These are phyloP conservation scores for Palythoa grandiflora DNA, from an alignment of 92 coral and sea anemone species.

Conservation along the genomic window DNA sequence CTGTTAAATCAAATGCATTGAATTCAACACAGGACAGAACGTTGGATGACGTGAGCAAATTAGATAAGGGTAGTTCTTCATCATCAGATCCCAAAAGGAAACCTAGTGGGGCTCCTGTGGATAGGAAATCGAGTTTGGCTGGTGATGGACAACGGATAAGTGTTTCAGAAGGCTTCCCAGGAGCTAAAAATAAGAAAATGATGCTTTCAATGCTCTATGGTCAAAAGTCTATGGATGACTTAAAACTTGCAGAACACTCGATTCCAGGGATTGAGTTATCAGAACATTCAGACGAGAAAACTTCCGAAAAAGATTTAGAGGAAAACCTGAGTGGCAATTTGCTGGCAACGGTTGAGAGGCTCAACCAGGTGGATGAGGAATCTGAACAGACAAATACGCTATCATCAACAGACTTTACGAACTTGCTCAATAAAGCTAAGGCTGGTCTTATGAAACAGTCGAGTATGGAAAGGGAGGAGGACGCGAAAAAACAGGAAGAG, in stretches of 20 bases:
- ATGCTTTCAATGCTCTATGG: constrained; percentile 92
- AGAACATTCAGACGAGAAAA: constrained; percentile 46
- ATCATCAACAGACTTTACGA: constrained; percentile 77
- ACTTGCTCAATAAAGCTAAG: constrained; percentile 77
- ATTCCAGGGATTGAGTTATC: constrained; percentile 53
- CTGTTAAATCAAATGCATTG: constrained; percentile 13
- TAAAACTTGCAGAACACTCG: constrained; percentile 65
- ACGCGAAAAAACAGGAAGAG: constrained; percentile 72
- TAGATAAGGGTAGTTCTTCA: neutral
- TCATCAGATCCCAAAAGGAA: constrained; percentile 1
- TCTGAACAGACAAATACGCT: constrained; percentile 47
- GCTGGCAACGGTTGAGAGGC: constrained; percentile 72
- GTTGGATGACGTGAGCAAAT: neutral
- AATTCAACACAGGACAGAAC: constrained; percentile 33
- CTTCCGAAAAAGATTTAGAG: constrained; percentile 46
- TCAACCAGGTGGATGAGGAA: constrained; percentile 71
- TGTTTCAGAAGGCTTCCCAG: constrained; percentile 84
- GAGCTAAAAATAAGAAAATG: constrained; percentile 86
- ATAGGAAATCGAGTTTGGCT: neutral
- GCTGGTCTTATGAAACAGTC: constrained; percentile 64
- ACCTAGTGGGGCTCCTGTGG: neutral
- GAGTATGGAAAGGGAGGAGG: constrained; percentile 64
- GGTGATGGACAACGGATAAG: constrained; percentile 74
- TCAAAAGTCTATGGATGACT: constrained; percentile 84
- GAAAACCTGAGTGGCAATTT: constrained; percentile 69